phyloP scores from a whole-genome alignment of 1,140 invertebrate species.

The Drosophila triauraria region DNA sequence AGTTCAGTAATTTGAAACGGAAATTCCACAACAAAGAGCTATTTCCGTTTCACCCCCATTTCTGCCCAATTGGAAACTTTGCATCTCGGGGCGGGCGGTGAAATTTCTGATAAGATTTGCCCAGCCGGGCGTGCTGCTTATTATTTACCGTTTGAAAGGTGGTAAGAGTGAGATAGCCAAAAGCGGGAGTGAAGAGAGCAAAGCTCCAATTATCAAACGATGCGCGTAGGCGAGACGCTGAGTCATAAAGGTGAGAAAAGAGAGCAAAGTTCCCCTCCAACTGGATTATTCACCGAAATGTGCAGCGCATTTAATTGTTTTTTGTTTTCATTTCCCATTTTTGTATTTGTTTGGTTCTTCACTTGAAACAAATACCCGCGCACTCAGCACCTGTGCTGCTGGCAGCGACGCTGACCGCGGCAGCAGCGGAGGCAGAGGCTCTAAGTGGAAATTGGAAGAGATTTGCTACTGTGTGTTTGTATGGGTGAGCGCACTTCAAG shows the following conservation, averaged over 20 bases:
- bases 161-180: background rate
- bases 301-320: constrained; percentile 31
- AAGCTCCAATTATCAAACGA: constrained; percentile 41
- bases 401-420: constrained; percentile 19
- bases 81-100: constrained; percentile 15
- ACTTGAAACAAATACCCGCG: constrained; percentile 9
- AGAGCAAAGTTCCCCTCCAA: constrained; percentile 40
- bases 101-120: constrained; percentile 35
- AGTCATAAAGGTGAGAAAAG: constrained; percentile 58
- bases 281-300: constrained; percentile 67
- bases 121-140: constrained; percentile 22
- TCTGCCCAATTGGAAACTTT: constrained; percentile 14
- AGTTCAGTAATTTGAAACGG: no score
- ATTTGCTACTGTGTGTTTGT: constrained; percentile 23
- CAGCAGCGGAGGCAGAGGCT: constrained; percentile 19
- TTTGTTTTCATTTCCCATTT: constrained; percentile 19
- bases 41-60: background rate
- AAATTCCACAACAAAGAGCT: background rate
- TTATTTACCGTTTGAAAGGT: constrained; percentile 39
- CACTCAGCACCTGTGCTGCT: constrained; percentile 39
- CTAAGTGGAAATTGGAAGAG: constrained; percentile 63
- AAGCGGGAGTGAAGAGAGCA: constrained; percentile 3
- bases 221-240: constrained; percentile 42
- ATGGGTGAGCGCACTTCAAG: constrained; percentile 56
- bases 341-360: constrained; percentile 4